These are phyloP conservation scores for Pterocles burchelli DNA, from an alignment of 2,113 vertebrate genomes.

Conservation along the genomic window DNA sequence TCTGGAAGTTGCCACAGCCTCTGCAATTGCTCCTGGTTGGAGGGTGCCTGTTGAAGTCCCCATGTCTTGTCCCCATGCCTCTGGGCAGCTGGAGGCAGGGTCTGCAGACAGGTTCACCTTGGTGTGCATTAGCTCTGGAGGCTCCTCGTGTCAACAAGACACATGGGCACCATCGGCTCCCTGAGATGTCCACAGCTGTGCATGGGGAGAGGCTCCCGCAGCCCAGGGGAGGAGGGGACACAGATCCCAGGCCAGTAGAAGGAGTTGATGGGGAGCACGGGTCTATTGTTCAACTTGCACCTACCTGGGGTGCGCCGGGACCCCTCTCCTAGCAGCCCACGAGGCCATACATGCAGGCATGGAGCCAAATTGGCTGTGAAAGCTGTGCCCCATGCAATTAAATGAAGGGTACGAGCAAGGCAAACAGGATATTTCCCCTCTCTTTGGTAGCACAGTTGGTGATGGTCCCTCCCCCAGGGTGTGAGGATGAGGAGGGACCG, in stretches of 20 bases:
- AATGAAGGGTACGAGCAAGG: not conserved
- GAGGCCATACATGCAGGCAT: rapidly evolving
- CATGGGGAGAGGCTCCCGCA: not conserved
- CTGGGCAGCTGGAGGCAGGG: rapidly evolving
- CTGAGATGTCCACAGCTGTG: rapidly evolving
- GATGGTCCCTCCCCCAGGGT: rapidly evolving
- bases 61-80: rapidly evolving
- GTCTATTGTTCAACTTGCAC: not conserved
- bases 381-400: not conserved
- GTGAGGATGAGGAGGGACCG: not conserved
- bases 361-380: not conserved
- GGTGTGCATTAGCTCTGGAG: too few species aligned
- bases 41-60: not conserved
- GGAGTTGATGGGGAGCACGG: rapidly evolving
- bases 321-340: not conserved
- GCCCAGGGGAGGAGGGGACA: not conserved
- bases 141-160: not conserved
- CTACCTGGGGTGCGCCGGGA: not conserved
- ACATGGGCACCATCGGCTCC: rapidly evolving
- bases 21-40: rapidly evolving
- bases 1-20: not conserved
- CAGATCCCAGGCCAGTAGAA: not conserved
- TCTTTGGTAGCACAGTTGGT: not conserved
- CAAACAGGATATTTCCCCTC: not conserved
- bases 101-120: too few species aligned